Evolutionary conservation across 2,888 invertebrate species (phyloP).

Genomic region (Epirrhoe alternata): DNA sequence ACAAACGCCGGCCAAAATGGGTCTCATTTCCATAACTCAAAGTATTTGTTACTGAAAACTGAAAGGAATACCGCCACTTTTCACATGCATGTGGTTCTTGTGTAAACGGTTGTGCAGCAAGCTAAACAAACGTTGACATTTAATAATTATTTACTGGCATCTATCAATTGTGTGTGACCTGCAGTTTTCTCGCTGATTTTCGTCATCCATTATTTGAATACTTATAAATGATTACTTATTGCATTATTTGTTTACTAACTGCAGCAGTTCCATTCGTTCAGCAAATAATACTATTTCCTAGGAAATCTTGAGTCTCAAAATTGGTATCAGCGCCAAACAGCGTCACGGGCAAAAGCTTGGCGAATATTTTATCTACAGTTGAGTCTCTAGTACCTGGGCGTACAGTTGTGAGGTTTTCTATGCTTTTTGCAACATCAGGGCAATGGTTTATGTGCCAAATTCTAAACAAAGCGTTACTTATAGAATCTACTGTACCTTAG

Average conservation of each 20-base stretch:
- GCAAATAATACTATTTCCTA: no score
- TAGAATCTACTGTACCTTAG: conserved; percentile 10
- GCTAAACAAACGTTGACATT: background rate
- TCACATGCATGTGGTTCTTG: conserved; percentile 39
- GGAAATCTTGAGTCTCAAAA: no score
- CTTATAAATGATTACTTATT: no score
- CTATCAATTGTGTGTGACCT: no score
- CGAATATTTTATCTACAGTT: background rate
- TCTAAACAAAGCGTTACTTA: conserved; percentile 21
- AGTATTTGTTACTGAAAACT: conserved; percentile 67
- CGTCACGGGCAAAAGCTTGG: no score
- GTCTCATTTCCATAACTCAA: conserved; percentile 68
- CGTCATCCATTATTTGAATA: background rate
- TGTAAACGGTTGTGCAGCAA: background rate
- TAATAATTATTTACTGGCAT: background rate
- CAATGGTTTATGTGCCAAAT: conserved; percentile 6
- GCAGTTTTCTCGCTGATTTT: background rate
- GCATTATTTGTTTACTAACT: no score
- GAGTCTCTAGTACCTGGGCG: background rate
- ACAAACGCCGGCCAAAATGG: conserved; percentile 69
- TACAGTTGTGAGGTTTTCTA: background rate
- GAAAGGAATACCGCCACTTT: conserved; percentile 68
- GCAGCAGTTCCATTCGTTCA: no score
- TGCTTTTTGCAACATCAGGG: conserved; percentile 6
- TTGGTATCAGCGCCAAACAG: no score